These are phyloP conservation scores for Thamnophis elegans DNA, from an alignment of 2,797 vertebrate species.

Conservation along the genomic window DNA sequence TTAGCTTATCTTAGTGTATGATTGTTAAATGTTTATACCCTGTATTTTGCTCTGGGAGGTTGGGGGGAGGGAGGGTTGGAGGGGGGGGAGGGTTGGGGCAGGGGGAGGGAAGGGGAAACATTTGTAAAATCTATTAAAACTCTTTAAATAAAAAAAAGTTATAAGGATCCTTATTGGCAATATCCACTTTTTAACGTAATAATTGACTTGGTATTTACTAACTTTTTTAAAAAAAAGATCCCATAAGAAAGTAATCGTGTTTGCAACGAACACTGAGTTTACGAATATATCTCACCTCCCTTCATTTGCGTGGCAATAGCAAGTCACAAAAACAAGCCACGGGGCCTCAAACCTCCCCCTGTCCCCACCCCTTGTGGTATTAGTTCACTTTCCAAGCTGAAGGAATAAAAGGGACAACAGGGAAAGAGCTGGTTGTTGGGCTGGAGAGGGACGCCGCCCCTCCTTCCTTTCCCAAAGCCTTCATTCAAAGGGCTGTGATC, in stretches of 20 bases:
- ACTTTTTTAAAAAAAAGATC: neutral
- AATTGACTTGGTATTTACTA: neutral
- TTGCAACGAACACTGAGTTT: neutral
- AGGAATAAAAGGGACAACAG: neutral
- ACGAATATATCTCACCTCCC: neutral
- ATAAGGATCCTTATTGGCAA: neutral
- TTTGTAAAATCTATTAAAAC: too few relatives aligned
- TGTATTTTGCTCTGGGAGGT: too few relatives aligned
- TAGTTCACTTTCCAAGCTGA: neutral
- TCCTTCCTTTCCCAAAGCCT: constrained; percentile 1
- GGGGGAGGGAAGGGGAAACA: too few relatives aligned
- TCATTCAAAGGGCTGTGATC: constrained; percentile 6
- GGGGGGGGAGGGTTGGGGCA: too few relatives aligned
- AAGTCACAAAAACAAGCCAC: neutral
- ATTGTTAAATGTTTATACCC: too few relatives aligned
- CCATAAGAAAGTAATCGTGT: neutral
- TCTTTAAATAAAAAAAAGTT: too few relatives aligned
- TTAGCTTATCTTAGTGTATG: too few relatives aligned
- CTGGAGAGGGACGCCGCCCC: neutral
- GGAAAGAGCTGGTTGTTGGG: constrained; percentile 7
- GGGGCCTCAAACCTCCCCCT: too few relatives aligned
- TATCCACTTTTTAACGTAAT: neutral
- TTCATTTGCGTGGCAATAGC: neutral
- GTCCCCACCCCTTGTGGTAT: neutral
- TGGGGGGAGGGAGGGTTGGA: too few relatives aligned